These are phyloP conservation scores for Nezara viridula DNA, from an alignment of 2,888 invertebrate genomes.

Conservation along the genomic window DNA sequence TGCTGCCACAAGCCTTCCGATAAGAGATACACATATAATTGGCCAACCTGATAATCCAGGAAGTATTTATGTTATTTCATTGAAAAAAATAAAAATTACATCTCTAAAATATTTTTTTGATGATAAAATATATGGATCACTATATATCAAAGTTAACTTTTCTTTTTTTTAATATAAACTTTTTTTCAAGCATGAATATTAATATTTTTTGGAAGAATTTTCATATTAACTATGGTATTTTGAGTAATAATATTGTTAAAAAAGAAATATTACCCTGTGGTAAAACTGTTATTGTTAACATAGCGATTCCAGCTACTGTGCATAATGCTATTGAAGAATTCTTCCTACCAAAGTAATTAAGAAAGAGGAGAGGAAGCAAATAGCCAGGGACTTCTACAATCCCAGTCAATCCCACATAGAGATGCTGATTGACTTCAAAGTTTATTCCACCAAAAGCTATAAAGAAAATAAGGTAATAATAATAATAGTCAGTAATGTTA, in stretches of 20 bases:
- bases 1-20: slow-evolving; percentile 73
- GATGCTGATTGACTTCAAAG: slow-evolving; percentile 71
- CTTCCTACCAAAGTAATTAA: slow-evolving; percentile 71
- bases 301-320: slow-evolving; percentile 70
- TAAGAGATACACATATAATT: slow-evolving; percentile 70
- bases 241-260: background rate
- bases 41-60: slow-evolving; percentile 62
- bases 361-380: slow-evolving; percentile 71
- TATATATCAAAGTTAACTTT: no score
- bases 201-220: background rate
- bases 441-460: slow-evolving; percentile 73
- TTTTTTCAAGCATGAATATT: no score
- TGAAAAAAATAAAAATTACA: background rate
- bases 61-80: background rate
- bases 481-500: no score
- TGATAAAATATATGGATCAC: no score
- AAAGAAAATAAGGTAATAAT: slow-evolving; percentile 58
- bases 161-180: no score
- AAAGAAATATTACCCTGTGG: slow-evolving; percentile 68
- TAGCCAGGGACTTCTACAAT: slow-evolving; percentile 73
- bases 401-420: slow-evolving; percentile 72
- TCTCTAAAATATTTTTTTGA: no score
- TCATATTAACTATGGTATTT: background rate
- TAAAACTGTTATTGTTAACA: slow-evolving; percentile 70
- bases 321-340: slow-evolving; percentile 70